These are phyloP conservation scores for Orchesellides sinensis DNA, from an alignment of 2,888 invertebrate genomes.

Conservation along the genomic window DNA sequence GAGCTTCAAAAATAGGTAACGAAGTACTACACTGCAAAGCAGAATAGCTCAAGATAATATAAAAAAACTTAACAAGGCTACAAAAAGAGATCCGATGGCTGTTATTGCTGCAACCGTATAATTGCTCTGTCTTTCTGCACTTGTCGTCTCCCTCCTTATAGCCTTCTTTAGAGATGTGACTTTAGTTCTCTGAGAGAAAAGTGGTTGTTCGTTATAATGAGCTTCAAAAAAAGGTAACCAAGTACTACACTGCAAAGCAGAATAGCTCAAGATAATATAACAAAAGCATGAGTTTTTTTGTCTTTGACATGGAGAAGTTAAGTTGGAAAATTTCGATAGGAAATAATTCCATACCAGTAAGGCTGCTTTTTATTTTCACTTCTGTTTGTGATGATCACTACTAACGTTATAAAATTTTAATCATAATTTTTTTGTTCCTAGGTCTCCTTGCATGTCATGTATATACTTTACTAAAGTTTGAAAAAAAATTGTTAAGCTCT, in stretches of 20 bases:
- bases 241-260: not conserved
- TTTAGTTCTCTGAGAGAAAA: not conserved
- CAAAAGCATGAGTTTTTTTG: conserved; percentile 17
- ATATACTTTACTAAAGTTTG: no score
- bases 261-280: not conserved
- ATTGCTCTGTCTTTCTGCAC: not conserved
- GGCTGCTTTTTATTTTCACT: no score
- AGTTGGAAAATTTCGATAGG: conserved; percentile 11
- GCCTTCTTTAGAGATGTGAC: not conserved
- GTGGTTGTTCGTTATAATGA: conserved; percentile 43
- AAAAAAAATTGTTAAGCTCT: no score
- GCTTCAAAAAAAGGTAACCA: conserved; percentile 27
- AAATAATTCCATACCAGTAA: no score
- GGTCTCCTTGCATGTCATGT: no score
- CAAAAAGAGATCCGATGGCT: not conserved
- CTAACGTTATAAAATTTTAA: no score
- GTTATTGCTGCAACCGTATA: not conserved
- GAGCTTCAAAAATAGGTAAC: conserved; percentile 31
- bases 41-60: not conserved
- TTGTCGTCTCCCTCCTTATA: conserved; percentile 44
- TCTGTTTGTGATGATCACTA: no score
- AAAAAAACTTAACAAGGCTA: not conserved
- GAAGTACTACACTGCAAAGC: not conserved
- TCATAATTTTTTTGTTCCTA: no score
- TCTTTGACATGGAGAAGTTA: conserved; percentile 30